Evolutionary conservation across 2,888 invertebrate species (phyloP).

Genomic region (Lordiphosa fenestrarum): DNA sequence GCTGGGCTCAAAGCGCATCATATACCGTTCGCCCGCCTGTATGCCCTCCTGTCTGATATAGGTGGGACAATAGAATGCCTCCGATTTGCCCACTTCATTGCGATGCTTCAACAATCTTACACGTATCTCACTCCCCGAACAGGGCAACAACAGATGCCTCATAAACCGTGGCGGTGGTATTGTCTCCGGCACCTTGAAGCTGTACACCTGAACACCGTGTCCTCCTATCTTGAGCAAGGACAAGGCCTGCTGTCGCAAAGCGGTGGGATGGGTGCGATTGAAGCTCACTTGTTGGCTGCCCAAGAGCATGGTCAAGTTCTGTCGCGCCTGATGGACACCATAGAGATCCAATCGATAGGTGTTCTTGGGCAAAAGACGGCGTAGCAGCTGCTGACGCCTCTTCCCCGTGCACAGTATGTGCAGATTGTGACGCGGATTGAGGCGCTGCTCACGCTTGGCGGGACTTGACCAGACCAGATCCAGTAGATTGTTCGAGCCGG

Average conservation of each 20-base stretch:
- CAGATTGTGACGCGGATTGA: conserved; percentile 61
- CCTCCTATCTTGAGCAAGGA: conserved; percentile 81
- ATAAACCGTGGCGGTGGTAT: conserved; percentile 42
- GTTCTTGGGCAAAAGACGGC: conserved; percentile 73
- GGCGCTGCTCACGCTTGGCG: conserved; percentile 66
- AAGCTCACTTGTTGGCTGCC: conserved; percentile 74
- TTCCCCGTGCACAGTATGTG: conserved; percentile 78
- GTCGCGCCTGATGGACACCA: conserved; percentile 77
- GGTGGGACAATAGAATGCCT: conserved; percentile 81
- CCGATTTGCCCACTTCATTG: conserved; percentile 75
- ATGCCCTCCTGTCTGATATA: conserved; percentile 79
- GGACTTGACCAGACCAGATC: conserved; percentile 74
- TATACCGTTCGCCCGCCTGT: conserved; percentile 80
- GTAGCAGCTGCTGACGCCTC: conserved; percentile 76
- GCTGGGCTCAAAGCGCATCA: conserved; percentile 81
- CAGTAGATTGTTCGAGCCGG: conserved; percentile 51
- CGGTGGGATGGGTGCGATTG: conserved; percentile 78
- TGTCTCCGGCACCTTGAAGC: conserved; percentile 81
- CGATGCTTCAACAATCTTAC: conserved; percentile 80
- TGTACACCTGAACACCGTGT: conserved; percentile 82
- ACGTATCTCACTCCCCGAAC: conserved; percentile 82
- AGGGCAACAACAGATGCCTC: conserved; percentile 82
- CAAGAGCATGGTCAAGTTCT: conserved; percentile 78
- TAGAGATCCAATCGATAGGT: conserved; percentile 79
- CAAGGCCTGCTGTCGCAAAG: conserved; percentile 81